These are phyloP conservation scores for Sciurus niger DNA, from an alignment of 2,113 vertebrate genomes.

Conservation along the genomic window DNA sequence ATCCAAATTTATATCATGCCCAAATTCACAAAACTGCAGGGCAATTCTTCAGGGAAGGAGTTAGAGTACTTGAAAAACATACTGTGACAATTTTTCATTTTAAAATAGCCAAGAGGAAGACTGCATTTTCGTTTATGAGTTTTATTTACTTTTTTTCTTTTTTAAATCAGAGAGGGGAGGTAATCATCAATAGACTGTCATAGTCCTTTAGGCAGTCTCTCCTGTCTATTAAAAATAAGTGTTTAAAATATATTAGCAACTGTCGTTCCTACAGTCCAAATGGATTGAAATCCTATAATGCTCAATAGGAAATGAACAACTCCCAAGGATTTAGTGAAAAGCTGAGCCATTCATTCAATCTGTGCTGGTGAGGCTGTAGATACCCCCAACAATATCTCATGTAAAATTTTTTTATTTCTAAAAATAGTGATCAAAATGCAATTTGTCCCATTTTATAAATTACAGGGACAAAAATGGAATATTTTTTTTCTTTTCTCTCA, in stretches of 20 bases:
- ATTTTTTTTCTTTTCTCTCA: neutral
- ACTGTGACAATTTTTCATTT: neutral
- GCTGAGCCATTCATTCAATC: neutral
- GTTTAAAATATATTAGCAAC: neutral
- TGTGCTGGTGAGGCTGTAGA: neutral
- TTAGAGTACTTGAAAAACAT: constrained; percentile 24
- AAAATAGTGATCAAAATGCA: neutral
- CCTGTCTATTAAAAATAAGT: neutral
- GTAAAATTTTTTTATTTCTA: neutral
- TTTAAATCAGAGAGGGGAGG: neutral
- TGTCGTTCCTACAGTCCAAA: neutral
- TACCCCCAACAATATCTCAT: neutral
- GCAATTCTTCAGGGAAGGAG: neutral
- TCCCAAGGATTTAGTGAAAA: neutral
- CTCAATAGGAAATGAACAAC: neutral
- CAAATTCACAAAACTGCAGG: neutral
- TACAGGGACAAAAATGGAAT: neutral
- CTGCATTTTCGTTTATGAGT: neutral
- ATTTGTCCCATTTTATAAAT: neutral
- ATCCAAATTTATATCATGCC: neutral
- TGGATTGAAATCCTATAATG: neutral
- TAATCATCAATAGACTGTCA: neutral
- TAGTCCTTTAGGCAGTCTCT: neutral
- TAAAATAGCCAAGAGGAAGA: neutral
- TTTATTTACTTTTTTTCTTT: neutral